phyloP scores from a whole-genome alignment of 2,797 vertebrate species.

The Caiman crocodilus region DNA sequence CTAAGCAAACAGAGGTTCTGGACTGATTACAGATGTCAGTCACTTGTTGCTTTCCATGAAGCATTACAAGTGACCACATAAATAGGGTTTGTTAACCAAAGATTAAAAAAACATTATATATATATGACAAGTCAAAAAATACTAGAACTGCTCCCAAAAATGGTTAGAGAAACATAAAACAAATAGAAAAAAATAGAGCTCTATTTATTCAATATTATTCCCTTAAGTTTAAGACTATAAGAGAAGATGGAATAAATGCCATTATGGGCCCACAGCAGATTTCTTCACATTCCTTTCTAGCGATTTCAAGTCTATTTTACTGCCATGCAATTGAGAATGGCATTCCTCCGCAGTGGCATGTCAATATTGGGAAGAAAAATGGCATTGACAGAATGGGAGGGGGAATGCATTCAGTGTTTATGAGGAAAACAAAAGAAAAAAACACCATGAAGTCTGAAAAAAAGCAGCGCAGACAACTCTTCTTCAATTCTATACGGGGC shows the following conservation, averaged over 20 bases:
- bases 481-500: fast-evolving
- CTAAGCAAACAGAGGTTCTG: fast-evolving
- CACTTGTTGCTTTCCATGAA: not conserved
- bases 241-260: constrained; percentile 40
- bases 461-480: not conserved
- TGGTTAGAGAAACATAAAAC: constrained; percentile 45
- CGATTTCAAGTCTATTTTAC: not conserved
- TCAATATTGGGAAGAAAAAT: not conserved
- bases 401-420: not conserved
- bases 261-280: not conserved
- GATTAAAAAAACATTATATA: not conserved
- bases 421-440: not conserved
- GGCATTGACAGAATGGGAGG: not conserved
- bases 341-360: not conserved
- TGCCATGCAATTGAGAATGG: not conserved
- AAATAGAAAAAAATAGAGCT: constrained; percentile 63
- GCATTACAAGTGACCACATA: not conserved
- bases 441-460: not conserved
- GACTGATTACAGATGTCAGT: fast-evolving
- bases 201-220: constrained; percentile 50
- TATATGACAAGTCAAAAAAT: not conserved
- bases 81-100: not conserved
- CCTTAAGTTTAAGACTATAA: constrained; percentile 20
- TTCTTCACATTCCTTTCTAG: not conserved
- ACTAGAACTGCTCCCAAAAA: constrained; percentile 43